phyloP scores from a whole-genome alignment of 2,797 vertebrate species.

The Myotis findleyi region DNA sequence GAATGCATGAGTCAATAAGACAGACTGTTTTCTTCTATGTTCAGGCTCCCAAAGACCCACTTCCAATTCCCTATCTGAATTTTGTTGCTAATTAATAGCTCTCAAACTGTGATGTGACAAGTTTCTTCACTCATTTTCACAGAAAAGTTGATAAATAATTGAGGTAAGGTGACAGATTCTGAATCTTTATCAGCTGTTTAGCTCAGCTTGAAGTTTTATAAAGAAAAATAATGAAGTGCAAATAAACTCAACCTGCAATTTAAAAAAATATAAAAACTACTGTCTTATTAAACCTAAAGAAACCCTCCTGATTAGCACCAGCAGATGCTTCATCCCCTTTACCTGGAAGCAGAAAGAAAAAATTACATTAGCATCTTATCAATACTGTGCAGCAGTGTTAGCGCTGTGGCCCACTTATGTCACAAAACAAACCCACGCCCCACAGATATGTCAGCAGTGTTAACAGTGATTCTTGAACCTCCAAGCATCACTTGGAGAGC shows the following conservation, averaged over 20 bases:
- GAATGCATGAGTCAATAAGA: conserved; percentile 34
- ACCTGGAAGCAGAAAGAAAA: not conserved
- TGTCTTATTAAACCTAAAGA: not conserved
- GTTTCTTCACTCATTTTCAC: conserved; percentile 44
- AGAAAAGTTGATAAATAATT: not conserved
- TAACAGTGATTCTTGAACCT: not conserved
- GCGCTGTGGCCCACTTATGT: not conserved
- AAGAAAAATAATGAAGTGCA: conserved; percentile 26
- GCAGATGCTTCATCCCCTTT: not conserved
- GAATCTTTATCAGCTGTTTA: conserved; percentile 37
- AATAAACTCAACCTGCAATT: conserved; percentile 16
- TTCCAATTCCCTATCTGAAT: conserved; percentile 46
- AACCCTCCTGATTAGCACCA: conserved; percentile 13
- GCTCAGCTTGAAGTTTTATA: conserved; percentile 29
- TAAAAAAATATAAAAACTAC: not conserved
- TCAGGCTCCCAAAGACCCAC: not conserved
- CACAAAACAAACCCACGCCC: not conserved
- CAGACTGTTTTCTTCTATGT: not conserved
- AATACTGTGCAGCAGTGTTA: not conserved
- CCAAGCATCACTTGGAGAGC: not conserved
- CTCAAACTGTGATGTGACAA: conserved; percentile 4
- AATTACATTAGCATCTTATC: not conserved
- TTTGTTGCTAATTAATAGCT: conserved; percentile 63
- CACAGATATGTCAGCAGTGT: not conserved
- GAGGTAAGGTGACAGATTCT: not conserved